A percentile compares a stretch with the other conserved stretches of the same genome.
Evolutionary conservation across 2,888 invertebrate genomes (phyloP).

Genomic region (Tyria jacobaeae): DNA sequence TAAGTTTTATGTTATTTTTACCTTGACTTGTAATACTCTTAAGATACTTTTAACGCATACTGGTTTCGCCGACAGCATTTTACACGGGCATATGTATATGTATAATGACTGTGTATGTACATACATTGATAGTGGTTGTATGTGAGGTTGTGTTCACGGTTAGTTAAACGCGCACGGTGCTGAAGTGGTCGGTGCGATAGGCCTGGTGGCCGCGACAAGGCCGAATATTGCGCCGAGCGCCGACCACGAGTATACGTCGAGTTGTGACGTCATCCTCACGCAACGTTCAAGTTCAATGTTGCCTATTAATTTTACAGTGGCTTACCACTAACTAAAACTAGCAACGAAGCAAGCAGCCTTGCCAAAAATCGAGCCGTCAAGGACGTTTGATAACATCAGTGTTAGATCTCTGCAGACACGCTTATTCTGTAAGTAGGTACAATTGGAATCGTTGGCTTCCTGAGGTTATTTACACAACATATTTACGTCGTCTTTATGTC

Average conservation of each 20-base stretch:
- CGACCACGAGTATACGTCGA: slow-evolving; percentile 62
- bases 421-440: slow-evolving; percentile 26
- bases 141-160: slow-evolving; percentile 54
- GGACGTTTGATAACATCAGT: slow-evolving; percentile 31
- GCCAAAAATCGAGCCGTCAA: slow-evolving; percentile 33
- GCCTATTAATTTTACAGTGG: slow-evolving; percentile 75
- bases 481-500: slow-evolving; percentile 28
- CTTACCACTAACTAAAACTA: slow-evolving; percentile 59
- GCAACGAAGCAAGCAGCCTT: slow-evolving; percentile 32
- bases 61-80: neutral
- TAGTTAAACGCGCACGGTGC: slow-evolving; percentile 45
- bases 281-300: slow-evolving; percentile 85
- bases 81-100: neutral
- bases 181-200: slow-evolving; percentile 64
- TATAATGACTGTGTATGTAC: slow-evolving; percentile 7
- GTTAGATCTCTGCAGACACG: slow-evolving; percentile 20
- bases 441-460: slow-evolving; percentile 27
- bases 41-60: neutral
- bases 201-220: slow-evolving; percentile 62
- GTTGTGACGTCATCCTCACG: slow-evolving; percentile 76
- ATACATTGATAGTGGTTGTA: slow-evolving; percentile 25
- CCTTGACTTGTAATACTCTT: neutral
- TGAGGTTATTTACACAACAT: slow-evolving; percentile 28
- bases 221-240: slow-evolving; percentile 55
- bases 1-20: too few relatives aligned